Evolutionary conservation across 2,888 invertebrate genomes (phyloP), one percentile per base, ranked within the genome.

Genomic region (Adelognathus sp.): DNA sequence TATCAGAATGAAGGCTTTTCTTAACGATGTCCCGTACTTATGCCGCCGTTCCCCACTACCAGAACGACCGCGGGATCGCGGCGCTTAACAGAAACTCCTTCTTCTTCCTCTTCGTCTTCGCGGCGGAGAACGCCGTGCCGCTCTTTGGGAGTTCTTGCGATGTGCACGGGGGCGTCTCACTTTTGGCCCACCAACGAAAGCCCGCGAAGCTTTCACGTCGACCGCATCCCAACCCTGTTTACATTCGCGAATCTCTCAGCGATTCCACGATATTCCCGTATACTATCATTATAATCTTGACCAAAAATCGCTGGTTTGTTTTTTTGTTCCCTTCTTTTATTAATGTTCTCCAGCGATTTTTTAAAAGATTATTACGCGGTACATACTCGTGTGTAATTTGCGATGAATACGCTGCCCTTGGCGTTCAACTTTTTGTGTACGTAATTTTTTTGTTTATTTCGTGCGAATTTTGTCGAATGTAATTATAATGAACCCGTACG

Each of bases 1-100:
- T 89, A 88, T 90, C 88, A 86, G 90, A 91, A 89, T 91, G 90
- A 86, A 87, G 86, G 84, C 87, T 90, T 90, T 90, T 90, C 90
- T 89, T 88, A 89, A 89, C 87, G 85, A 85, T 86, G 87, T 85
- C 88, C 85, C 86, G 87, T 90, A 90, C 88, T 90, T 90, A 90
- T 89, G 89, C 88, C 84, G 83, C 82, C 82, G 84, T 86, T 89
- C 90, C 90, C 90, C 83, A 81, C 79, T 82, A 71, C 79, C 69
- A 77, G 75, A 63, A 76, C 70, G 56, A 66, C 71, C 39, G 67
- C 72, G 78, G 72, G 72, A 75, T 50, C 76, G 46, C 18, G 36
- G 52, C 50, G 31, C 7, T 36, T 24, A 27, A 64, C 50, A 50
- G 33, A 50, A 64, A 64, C 54, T 41, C 79, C 66, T 52, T 44